phyloP scores from a whole-genome alignment of 2,113 vertebrate genomes.

The Hyla sarda region DNA sequence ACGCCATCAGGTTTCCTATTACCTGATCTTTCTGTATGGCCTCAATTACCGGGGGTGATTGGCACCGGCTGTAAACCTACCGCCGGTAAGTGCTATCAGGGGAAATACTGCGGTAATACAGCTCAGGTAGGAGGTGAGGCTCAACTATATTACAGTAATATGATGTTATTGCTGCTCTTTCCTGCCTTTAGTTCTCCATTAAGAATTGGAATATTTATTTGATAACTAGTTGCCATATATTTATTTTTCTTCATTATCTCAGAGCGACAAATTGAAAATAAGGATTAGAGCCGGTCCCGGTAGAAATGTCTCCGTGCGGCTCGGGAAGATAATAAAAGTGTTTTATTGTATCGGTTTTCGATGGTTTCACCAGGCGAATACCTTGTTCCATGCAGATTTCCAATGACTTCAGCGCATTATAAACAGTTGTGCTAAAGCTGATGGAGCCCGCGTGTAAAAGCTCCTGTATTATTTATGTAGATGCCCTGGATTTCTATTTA shows the following conservation, averaged over 20 bases:
- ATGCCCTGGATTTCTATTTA: no score
- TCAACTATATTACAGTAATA: no score
- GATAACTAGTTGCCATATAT: not conserved
- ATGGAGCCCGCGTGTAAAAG: not conserved
- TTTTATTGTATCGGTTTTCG: not conserved
- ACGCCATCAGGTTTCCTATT: not conserved
- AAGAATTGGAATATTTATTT: not conserved
- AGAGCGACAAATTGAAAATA: not conserved
- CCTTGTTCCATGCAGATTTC: slow-evolving; percentile 5
- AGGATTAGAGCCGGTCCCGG: not conserved
- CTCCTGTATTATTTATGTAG: slow-evolving; percentile 20
- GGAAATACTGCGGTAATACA: not conserved
- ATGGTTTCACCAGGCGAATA: no score
- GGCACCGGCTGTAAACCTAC: not conserved
- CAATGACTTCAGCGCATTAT: slow-evolving; percentile 33
- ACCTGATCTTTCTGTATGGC: not conserved
- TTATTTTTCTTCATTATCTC: not conserved
- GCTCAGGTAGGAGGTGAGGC: not conserved
- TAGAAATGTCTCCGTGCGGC: not conserved
- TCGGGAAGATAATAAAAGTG: not conserved
- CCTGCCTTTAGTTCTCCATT: not conserved
- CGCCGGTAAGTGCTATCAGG: not conserved
- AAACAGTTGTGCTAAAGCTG: not conserved
- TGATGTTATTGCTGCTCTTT: not conserved
- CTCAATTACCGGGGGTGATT: not conserved